Base-by-base conservation (phyloP, 2,888 invertebrate species). In the Agriotes lineatus region DNA sequence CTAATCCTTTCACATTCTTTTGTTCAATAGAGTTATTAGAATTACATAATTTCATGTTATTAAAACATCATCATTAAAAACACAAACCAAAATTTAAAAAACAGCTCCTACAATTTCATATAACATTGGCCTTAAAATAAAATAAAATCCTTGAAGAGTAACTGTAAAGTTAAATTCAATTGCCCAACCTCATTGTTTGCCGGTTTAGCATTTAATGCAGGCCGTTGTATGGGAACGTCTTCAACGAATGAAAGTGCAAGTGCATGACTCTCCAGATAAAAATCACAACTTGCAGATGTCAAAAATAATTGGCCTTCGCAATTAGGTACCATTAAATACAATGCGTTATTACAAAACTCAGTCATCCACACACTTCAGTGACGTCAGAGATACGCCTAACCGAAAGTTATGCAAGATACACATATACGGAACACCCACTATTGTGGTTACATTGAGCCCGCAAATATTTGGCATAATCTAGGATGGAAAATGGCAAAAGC, bases 231-330 rank as follows among this genome's bases (percentile, higher is more conserved):
- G 48, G 48, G 48, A 48, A 48, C 48, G 19, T 20, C 20, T 14
- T n/a, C 6, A 12, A 45, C 9, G 12, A 25, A 48, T 48, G 48
- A 48, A 48, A 48, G 48, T 48, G 48, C 48, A 48, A 48, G 48
- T 48, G 48, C 48, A 48, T 48, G 48, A 48, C 48, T 48, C 19
- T 48, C 2, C 25, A 19, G 48, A 48, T 48, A 48, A 48, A 48
- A 48, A 48, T 48, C 48, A 7, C 9, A 48, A 20, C 48, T 22
- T 48, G 3, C 12, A 48, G 48, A 48, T 48, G 48, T 48, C 48
- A 48, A 22, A 48, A 48, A n/a, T 48, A 48, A 48, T 48, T 48
- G 42, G 7, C 12, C 4, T n/a, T 5, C 6, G 12, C 14, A 48
- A 48, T 48, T 48, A 48, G 25, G 6, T 22, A n/a, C 14, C 25